Evolutionary conservation across 2,797 vertebrate genomes (phyloP).

Genomic region (Alosa sapidissima): DNA sequence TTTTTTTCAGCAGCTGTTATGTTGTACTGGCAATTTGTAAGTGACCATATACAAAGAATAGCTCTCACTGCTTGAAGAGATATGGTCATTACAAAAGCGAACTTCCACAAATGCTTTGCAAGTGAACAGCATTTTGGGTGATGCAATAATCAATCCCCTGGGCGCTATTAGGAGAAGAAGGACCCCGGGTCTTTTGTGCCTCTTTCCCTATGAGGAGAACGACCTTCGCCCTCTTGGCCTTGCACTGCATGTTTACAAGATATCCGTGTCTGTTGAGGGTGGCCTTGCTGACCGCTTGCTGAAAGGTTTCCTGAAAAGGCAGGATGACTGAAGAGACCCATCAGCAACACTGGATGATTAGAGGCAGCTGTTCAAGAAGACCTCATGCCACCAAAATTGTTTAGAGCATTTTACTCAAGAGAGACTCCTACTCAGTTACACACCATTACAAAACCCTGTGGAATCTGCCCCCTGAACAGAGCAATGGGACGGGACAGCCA

Average conservation of each 20-base stretch:
- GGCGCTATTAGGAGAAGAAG: constrained; percentile 26
- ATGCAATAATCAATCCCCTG: not conserved
- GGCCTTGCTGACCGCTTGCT: constrained; percentile 26
- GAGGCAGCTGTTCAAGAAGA: constrained; percentile 50
- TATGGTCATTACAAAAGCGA: not conserved
- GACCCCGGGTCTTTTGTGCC: constrained; percentile 15
- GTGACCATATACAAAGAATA: not conserved
- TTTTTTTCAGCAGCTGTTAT: not conserved
- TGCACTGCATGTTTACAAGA: not conserved
- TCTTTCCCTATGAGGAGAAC: constrained; percentile 5
- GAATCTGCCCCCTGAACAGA: too few relatives aligned
- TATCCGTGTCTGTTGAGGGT: constrained; percentile 5
- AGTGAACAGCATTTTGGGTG: not conserved
- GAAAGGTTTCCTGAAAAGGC: constrained; percentile 6
- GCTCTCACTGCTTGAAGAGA: not conserved
- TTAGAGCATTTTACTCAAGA: too few relatives aligned
- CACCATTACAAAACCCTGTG: too few relatives aligned
- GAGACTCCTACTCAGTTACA: too few relatives aligned
- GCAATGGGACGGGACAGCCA: not conserved
- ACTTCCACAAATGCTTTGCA: not conserved
- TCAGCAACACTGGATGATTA: constrained; percentile 44
- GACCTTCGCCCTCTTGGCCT: not conserved
- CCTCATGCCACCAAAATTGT: not conserved
- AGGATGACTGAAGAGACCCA: constrained; percentile 31
- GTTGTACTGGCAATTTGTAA: not conserved